These are phyloP conservation scores for Aurelia aurita DNA, from an alignment of 30 jellyfish, hydroid and myxozoan species.

Conservation along the genomic window DNA sequence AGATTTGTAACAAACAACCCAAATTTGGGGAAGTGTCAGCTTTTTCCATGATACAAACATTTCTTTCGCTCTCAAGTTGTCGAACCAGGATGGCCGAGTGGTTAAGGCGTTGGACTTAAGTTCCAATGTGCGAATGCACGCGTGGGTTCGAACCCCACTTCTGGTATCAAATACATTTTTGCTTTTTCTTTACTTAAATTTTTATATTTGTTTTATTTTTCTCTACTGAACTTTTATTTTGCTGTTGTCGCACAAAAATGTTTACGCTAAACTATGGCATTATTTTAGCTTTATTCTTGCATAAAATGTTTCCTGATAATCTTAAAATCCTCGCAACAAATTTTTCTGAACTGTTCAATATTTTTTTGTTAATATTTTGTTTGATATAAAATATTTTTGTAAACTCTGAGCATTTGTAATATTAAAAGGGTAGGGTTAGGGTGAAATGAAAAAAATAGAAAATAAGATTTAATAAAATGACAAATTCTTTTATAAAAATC, in stretches of 20 bases:
- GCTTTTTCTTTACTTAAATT: not conserved
- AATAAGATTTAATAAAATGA: too few species aligned
- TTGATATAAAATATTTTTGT: too few species aligned
- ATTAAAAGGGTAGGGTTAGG: too few species aligned
- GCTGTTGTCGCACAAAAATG: not conserved
- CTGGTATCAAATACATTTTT: slow-evolving; percentile 55
- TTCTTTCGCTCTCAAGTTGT: not conserved
- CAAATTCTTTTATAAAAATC: too few species aligned
- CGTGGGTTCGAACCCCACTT: slow-evolving; percentile 99
- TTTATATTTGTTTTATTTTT: slow-evolving; percentile 1
- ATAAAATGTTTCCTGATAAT: not conserved
- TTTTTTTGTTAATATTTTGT: too few species aligned
- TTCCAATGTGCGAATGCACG: slow-evolving; percentile 97
- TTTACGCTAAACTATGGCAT: too few species aligned
- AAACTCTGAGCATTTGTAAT: too few species aligned
- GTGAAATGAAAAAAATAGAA: too few species aligned
- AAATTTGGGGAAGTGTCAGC: not conserved
- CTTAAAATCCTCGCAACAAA: not conserved
- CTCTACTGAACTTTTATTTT: not conserved
- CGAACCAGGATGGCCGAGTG: slow-evolving; percentile 97
- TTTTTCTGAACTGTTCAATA: too few species aligned
- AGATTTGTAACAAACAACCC: too few species aligned
- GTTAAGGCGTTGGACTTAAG: slow-evolving; percentile 98
- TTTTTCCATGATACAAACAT: too few species aligned
- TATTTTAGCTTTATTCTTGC: not conserved